Conservation (phyloP, 2,113 vertebrate genomes). For the Pterocles gutturalis region DNA sequence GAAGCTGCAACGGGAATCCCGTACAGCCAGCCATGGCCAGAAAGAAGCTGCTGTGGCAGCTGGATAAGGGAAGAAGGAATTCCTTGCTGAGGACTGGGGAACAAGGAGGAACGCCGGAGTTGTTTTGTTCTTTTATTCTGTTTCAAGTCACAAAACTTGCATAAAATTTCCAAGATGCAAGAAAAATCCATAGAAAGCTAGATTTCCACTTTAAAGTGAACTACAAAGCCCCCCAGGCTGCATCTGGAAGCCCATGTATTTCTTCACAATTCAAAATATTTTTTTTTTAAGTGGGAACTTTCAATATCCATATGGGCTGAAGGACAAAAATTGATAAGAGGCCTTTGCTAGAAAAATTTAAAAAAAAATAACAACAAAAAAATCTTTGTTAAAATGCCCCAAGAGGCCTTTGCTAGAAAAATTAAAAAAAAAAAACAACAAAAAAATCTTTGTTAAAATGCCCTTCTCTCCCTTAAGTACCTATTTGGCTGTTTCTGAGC, state of each 20-base stretch:
- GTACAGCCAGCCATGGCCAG: rapidly evolving
- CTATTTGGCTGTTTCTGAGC: background rate
- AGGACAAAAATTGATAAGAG: background rate
- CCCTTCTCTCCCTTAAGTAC: background rate
- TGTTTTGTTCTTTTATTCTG: background rate
- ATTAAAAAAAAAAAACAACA: rapidly evolving
- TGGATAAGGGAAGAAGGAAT: background rate
- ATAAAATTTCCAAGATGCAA: background rate
- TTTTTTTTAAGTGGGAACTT: background rate
- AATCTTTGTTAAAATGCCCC: background rate
- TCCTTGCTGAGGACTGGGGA: background rate
- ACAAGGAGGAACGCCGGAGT: background rate
- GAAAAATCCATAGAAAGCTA: background rate
- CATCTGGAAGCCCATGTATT: background rate
- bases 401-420: background rate
- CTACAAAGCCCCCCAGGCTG: background rate
- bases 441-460: background rate
- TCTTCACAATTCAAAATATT: background rate
- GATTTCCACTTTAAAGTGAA: background rate
- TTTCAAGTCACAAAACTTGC: background rate
- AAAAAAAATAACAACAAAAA: rapidly evolving
- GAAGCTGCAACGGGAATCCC: background rate
- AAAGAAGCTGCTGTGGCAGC: background rate
- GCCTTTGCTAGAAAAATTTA: background rate
- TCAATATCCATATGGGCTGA: background rate